phyloP scores from a whole-genome alignment of 2,113 vertebrate species.

The Callithrix jacchus region DNA sequence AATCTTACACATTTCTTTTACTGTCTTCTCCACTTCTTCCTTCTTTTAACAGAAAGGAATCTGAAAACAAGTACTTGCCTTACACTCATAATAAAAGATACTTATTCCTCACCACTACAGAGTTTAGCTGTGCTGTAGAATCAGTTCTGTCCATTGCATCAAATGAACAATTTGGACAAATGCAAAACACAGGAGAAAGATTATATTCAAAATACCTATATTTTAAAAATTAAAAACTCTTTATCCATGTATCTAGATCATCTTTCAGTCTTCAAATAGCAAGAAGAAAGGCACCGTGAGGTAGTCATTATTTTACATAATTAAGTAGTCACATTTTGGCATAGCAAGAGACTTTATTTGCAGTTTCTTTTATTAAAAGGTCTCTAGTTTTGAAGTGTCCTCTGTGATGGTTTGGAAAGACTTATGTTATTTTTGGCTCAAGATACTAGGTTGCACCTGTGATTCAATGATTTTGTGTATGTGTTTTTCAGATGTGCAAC shows the following conservation, averaged over 20 bases:
- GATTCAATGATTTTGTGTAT: neutral
- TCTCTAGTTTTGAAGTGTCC: neutral
- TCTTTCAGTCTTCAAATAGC: neutral
- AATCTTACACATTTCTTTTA: neutral
- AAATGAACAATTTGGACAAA: neutral
- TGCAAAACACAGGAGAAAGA: neutral
- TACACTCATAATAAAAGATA: neutral
- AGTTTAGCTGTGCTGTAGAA: neutral
- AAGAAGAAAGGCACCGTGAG: neutral
- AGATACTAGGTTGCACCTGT: neutral
- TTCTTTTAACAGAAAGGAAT: neutral
- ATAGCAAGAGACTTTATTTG: neutral
- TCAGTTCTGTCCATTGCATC: neutral
- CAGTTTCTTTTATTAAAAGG: neutral
- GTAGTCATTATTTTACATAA: neutral
- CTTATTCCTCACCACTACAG: neutral
- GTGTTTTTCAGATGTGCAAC: slow-evolving; percentile 90
- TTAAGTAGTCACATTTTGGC: neutral
- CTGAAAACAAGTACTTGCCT: neutral
- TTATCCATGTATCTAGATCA: neutral
- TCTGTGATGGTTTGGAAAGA: neutral
- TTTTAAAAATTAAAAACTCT: neutral
- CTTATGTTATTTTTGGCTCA: neutral
- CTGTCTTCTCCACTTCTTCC: neutral
- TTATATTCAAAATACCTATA: neutral